phyloP scores from a whole-genome alignment of 1,140 invertebrate species.

The Aporrectodea caliginosa region DNA sequence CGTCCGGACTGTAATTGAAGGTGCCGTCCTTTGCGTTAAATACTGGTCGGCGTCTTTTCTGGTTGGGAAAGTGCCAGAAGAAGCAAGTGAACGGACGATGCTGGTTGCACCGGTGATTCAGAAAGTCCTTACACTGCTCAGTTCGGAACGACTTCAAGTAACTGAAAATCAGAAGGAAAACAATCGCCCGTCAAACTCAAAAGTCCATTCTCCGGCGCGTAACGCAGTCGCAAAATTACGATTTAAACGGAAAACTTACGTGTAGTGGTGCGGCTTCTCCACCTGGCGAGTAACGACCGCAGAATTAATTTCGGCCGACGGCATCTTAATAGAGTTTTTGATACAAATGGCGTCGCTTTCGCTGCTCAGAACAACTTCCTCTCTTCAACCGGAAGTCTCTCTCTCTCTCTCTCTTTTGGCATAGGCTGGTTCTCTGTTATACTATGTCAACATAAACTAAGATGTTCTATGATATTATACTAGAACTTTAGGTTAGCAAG shows the following conservation, averaged over 20 bases:
- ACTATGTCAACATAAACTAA: too few relatives aligned
- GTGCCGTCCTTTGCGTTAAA: conserved; percentile 84
- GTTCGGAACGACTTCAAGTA: conserved; percentile 95
- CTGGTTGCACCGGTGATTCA: conserved; percentile 99
- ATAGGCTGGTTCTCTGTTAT: too few relatives aligned
- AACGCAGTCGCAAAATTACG: too few relatives aligned
- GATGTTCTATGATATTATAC: too few relatives aligned
- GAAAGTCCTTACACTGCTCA: conserved; percentile 95
- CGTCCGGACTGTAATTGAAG: conserved; percentile 98
- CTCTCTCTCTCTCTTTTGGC: too few relatives aligned
- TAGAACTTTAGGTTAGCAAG: too few relatives aligned
- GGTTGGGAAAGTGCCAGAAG: conserved; percentile 99
- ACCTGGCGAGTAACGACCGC: not conserved
- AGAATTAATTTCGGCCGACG: not conserved
- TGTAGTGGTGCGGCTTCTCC: not conserved
- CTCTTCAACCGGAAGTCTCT: not conserved
- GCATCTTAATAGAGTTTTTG: not conserved
- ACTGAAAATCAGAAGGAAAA: conserved; percentile 43
- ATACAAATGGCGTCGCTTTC: not conserved
- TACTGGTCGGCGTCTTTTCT: conserved; percentile 79
- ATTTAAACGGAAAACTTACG: not conserved
- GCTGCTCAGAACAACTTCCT: not conserved
- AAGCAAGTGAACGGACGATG: conserved; percentile 99
- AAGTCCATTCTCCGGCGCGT: too few relatives aligned
- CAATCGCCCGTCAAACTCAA: not conserved